Percentiles rank a stretch among this genome's conserved stretches.
Conservation (phyloP, 1,140 invertebrate species). For the Drosophila neocordata region DNA sequence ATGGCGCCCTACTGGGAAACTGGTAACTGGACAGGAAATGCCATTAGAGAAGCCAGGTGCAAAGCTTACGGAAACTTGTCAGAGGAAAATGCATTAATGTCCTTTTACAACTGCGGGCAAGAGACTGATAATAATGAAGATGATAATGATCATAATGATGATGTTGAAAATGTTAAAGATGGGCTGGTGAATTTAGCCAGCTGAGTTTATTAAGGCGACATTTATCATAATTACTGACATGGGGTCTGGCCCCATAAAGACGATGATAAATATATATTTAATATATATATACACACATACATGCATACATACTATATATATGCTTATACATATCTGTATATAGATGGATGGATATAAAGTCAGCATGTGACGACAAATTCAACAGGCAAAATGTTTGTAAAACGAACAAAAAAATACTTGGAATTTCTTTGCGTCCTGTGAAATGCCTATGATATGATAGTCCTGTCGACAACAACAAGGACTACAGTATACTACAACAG, state of each 20-base stretch:
- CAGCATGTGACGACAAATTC: conserved; percentile 52
- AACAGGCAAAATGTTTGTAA: conserved; percentile 54
- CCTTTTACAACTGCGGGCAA: conserved; percentile 11
- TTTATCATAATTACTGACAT: conserved; percentile 73
- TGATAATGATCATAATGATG: conserved; percentile 28
- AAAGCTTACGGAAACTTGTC: conserved; percentile 25
- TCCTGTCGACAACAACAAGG: conserved; percentile 23
- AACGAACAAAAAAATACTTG: conserved; percentile 34
- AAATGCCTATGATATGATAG: conserved; percentile 58
- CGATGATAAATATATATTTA: conserved; percentile 2
- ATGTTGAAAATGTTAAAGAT: conserved; percentile 33
- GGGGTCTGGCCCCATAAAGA: conserved; percentile 10
- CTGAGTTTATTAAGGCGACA: conserved; percentile 66
- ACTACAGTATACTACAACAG: too few relatives aligned
- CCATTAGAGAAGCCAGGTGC: conserved; percentile 64
- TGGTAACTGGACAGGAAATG: conserved; percentile 58
- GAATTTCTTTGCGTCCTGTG: conserved; percentile 64
- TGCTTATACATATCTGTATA: neutral
- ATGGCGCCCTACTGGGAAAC: conserved; percentile 40
- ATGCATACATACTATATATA: too few relatives aligned
- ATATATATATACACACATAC: too few relatives aligned
- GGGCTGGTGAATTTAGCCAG: conserved; percentile 11
- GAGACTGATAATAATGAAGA: conserved; percentile 9
- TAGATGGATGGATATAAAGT: neutral
- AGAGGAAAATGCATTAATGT: conserved; percentile 62